Evolutionary conservation across 2,888 invertebrate genomes (phyloP).

Genomic region (Hypolimnas misippus): DNA sequence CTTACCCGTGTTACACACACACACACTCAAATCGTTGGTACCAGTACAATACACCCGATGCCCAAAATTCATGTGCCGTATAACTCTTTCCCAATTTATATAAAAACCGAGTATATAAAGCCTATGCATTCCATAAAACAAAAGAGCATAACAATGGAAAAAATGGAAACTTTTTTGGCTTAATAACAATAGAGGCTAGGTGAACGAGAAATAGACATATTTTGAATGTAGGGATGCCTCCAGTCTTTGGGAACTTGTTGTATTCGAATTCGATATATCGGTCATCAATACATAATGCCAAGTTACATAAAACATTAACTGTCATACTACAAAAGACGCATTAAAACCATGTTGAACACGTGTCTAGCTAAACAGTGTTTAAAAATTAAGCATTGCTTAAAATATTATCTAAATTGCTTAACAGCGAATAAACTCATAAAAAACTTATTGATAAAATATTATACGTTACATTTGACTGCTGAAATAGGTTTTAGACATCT

Average conservation of each 20-base stretch:
- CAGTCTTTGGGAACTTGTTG: not conserved
- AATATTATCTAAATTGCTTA: too few species aligned
- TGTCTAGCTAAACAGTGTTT: too few species aligned
- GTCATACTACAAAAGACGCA: too few species aligned
- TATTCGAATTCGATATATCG: not conserved
- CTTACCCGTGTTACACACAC: not conserved
- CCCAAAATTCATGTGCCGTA: conserved; percentile 47
- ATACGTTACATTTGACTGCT: too few species aligned
- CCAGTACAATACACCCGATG: conserved; percentile 42
- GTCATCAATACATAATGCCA: not conserved
- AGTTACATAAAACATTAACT: not conserved
- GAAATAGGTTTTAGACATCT: too few species aligned
- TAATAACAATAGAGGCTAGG: conserved; percentile 74
- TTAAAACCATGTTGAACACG: too few species aligned
- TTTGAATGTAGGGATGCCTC: conserved; percentile 63
- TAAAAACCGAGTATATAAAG: conserved; percentile 58
- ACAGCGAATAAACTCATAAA: too few species aligned
- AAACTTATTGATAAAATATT: too few species aligned
- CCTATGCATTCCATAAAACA: conserved; percentile 74
- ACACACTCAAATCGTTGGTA: not conserved
- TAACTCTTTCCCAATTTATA: conserved; percentile 61
- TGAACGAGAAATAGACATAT: conserved; percentile 73
- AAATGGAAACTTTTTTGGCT: conserved; percentile 74
- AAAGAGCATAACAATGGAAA: conserved; percentile 72
- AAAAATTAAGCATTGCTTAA: too few species aligned